A percentile compares a stretch with the other conserved stretches of the same genome.
Conservation (phyloP, 2,113 vertebrate species). For the Actenoides hombroni region DNA sequence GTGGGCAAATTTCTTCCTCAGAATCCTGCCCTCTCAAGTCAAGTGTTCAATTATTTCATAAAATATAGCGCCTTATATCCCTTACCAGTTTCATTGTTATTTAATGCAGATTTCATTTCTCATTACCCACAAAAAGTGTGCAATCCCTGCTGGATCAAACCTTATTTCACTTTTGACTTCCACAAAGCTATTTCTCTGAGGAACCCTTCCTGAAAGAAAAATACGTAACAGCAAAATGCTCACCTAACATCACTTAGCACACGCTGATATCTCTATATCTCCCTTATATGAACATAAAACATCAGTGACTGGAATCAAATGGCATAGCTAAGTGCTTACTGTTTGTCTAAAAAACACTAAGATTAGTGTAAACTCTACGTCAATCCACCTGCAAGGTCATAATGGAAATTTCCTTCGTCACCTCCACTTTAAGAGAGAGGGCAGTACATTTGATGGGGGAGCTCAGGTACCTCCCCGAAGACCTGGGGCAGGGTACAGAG, state of each 20-base stretch:
- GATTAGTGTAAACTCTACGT: neutral
- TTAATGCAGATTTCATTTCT: neutral
- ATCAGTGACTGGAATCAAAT: neutral
- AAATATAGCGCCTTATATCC: neutral
- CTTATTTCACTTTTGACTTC: neutral
- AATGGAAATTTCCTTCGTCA: neutral
- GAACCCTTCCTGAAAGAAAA: neutral
- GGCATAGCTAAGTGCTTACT: neutral
- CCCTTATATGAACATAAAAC: neutral
- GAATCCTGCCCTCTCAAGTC: neutral
- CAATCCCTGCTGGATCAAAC: neutral
- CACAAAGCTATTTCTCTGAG: neutral
- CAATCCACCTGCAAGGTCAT: neutral
- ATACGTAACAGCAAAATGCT: neutral
- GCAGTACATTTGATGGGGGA: neutral
- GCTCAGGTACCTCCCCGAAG: neutral
- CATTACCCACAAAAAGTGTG: neutral
- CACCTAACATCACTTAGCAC: neutral
- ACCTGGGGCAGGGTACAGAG: neutral
- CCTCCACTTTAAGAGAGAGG: neutral
- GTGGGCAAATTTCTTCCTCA: neutral
- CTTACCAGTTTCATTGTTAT: neutral
- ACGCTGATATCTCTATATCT: neutral
- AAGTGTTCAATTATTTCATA: neutral
- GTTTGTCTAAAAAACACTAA: neutral